These are phyloP conservation scores for Orchesella flavescens DNA, from an alignment of 2,888 invertebrate genomes.

Conservation along the genomic window DNA sequence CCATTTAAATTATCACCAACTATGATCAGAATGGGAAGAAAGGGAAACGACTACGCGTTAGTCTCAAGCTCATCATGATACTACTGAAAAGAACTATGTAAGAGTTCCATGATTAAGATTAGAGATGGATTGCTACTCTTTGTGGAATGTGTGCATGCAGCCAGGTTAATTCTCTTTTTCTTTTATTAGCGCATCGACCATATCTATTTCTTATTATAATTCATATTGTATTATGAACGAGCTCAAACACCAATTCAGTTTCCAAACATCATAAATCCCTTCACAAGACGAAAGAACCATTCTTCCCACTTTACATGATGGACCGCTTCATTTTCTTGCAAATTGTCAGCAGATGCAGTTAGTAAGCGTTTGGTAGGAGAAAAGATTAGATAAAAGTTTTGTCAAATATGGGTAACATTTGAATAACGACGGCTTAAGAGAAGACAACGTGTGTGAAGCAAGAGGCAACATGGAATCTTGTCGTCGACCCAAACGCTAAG, in stretches of 20 bases:
- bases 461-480: no score
- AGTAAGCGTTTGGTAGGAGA: background rate
- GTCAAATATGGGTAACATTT: conserved; percentile 16
- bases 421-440: conserved; percentile 1
- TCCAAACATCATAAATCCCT: background rate
- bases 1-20: conserved; percentile 1
- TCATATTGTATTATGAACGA: conserved; percentile 17
- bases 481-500: no score
- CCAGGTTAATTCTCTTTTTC: conserved; percentile 32
- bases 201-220: conserved; percentile 12
- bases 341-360: background rate
- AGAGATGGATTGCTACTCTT: background rate
- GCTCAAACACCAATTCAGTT: background rate
- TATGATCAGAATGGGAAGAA: conserved; percentile 15
- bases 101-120: background rate
- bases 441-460: background rate
- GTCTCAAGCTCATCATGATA: background rate
- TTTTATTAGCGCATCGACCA: background rate
- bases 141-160: conserved; percentile 40
- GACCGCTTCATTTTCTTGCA: conserved; percentile 3
- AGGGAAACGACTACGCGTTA: background rate
- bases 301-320: background rate
- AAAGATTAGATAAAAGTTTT: conserved; percentile 35
- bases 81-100: background rate
- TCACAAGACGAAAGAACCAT: conserved; percentile 1